Evolutionary conservation across 2,888 invertebrate species (phyloP), one percentile per base, ranked within the genome.

Genomic region (Pristionchus japonicus): DNA sequence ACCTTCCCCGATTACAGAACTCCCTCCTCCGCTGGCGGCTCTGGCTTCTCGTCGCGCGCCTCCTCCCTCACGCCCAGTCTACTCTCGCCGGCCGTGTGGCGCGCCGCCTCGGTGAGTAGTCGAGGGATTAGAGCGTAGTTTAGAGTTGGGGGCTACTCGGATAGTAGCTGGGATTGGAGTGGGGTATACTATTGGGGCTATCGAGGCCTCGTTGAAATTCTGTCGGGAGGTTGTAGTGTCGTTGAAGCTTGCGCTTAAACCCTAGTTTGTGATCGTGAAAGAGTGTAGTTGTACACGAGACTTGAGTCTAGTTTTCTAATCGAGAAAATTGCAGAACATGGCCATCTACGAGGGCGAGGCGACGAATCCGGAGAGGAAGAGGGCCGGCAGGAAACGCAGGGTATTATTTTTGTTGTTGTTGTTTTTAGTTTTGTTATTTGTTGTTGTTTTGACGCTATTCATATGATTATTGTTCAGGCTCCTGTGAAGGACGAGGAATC

Each of bases 61-160:
- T 47, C 77, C n/a, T 77, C 77, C 27, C n/a, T 77, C 9, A 47
- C 77, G 77, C 77, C 77, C 43, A 77, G 23, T n/a, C 77, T 47
- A 11, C 34, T 23, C 77, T 4, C 37, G 43, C 43, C 77, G 27
- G 43, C 77, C 17, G 77, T 77, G 17, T 23, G 15, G 27, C 43
- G 77, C 3, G n/a, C 47, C 31, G 13, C 47, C n/a, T 43, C 77
- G 77, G 77, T 77, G 34, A 13, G 77, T n/a, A 40, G 37, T 77
- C 15, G 43, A n/a, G 23, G 17, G 52, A 43, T 11, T 43, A 43
- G 43, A 43, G 43, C 11, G 43, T 43, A 43, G 43, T 43, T 43
- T 43, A 43, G 43, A 43, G 11, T 43, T 11, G n/a, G n/a, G n/a
- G n/a, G n/a, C n/a, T n/a, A n/a, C n/a, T n/a, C n/a, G n/a, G n/a